Evolutionary conservation across 2,797 vertebrate genomes (phyloP).

Genomic region (Chelon auratus): DNA sequence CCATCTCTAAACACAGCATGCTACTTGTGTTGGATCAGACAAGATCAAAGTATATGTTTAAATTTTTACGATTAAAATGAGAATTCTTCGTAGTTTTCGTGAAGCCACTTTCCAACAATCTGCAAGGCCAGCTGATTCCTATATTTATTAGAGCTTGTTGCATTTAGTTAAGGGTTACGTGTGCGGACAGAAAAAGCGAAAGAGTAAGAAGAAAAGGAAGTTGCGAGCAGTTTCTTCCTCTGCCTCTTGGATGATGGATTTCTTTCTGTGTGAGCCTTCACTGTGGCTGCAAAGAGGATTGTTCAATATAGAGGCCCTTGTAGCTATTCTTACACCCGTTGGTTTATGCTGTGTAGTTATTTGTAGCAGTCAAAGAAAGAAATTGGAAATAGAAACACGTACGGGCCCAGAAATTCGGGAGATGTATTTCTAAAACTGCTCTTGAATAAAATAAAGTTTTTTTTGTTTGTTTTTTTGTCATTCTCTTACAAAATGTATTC

Average conservation of each 20-base stretch:
- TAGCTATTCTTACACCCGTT: background rate
- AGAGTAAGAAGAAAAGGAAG: slow-evolving; percentile 8
- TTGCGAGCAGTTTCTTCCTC: slow-evolving; percentile 8
- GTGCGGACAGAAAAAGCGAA: background rate
- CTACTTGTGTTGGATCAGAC: background rate
- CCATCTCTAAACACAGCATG: background rate
- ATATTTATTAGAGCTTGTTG: slow-evolving; percentile 13
- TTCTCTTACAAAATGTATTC: background rate
- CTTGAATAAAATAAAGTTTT: background rate
- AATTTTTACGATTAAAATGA: slow-evolving; percentile 8
- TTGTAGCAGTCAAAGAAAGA: background rate
- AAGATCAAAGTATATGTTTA: background rate
- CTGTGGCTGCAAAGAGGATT: slow-evolving; percentile 7
- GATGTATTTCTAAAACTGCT: background rate
- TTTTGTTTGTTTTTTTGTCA: background rate
- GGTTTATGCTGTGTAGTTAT: slow-evolving; percentile 11
- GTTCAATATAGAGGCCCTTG: background rate
- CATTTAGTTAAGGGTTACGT: background rate
- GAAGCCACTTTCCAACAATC: background rate
- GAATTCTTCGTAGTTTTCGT: slow-evolving; percentile 1
- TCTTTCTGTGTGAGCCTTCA: slow-evolving; percentile 11
- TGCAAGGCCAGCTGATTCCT: background rate
- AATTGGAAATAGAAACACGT: background rate
- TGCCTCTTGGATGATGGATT: slow-evolving; percentile 12
- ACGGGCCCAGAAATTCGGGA: background rate